Percentiles rank a stretch among this genome's conserved stretches.
Evolutionary conservation across 1,140 invertebrate species (phyloP).

Genomic region (Lordiphosa collinella): DNA sequence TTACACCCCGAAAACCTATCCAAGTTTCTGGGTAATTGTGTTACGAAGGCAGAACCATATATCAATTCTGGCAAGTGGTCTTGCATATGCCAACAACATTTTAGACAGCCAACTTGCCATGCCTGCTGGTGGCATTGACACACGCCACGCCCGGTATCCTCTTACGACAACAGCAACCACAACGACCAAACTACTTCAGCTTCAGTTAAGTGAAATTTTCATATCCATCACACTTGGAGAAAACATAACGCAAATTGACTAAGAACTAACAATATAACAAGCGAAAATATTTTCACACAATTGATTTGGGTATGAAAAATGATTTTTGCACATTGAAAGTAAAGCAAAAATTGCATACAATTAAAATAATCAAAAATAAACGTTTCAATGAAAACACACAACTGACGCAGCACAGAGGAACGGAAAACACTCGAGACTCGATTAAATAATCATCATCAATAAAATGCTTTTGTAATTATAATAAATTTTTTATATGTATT

Average conservation of each 20-base stretch:
- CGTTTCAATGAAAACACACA: slow-evolving; percentile 51
- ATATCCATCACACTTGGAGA: slow-evolving; percentile 58
- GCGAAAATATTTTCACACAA: slow-evolving; percentile 16
- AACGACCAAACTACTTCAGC: slow-evolving; percentile 14
- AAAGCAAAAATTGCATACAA: slow-evolving; percentile 22
- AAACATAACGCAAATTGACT: slow-evolving; percentile 26
- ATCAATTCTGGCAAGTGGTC: slow-evolving; percentile 58
- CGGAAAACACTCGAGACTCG: slow-evolving; percentile 3
- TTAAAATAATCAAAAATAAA: slow-evolving; percentile 67
- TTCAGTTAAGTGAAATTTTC: slow-evolving; percentile 13
- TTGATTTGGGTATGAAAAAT: slow-evolving; percentile 23
- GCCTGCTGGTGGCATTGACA: slow-evolving; percentile 61
- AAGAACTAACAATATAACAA: slow-evolving; percentile 22
- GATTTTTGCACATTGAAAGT: slow-evolving; percentile 11
- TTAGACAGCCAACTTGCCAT: slow-evolving; percentile 26
- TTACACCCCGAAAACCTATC: slow-evolving; percentile 23
- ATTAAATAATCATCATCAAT: slow-evolving; percentile 63
- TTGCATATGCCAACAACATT: slow-evolving; percentile 57
- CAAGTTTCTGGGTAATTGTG: slow-evolving; percentile 49
- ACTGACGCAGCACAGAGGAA: slow-evolving; percentile 2
- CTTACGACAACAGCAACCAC: slow-evolving; percentile 12
- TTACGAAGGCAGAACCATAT: slow-evolving; percentile 41
- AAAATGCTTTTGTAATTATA: slow-evolving; percentile 57
- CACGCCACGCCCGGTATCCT: slow-evolving; percentile 44
- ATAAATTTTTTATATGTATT: slow-evolving; percentile 32